Evolutionary conservation across 1,140 invertebrate species (phyloP), one percentile per base, ranked within the genome.

Genomic region (Glomeris maerens): DNA sequence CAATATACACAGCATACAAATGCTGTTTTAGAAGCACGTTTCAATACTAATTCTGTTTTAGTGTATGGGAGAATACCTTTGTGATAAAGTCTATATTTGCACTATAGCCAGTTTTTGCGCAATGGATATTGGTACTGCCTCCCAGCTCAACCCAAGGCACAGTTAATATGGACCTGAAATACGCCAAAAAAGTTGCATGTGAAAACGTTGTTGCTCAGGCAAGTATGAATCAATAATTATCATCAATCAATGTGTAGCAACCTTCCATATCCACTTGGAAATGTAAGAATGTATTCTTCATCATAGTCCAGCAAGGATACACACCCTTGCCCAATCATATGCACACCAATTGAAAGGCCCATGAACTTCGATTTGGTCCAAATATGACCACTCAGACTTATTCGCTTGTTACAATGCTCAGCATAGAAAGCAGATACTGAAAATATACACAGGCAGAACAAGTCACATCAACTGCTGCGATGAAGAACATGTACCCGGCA

Each of bases 301-400:
- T 82, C 81, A 55, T 80, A 74, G 49, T 91, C 79, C 41, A 91
- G 65, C 2, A 96, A 70, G 17, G 78, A 81, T 3, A 97, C 80
- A 44, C 77, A 75, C 1, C 90, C 74, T 67, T 72, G 71, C 5
- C 74, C 74, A 47, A 74, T 60, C 59, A 74, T 68, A 25, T 69
- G 64, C 2, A 74, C 72, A 44, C 73, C 91, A 57, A 98, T 88
- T 17, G 90, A 94, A 29, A 98, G 73, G 0, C 94, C 93, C 28
- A 97, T 76, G 70, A 97, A 97, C 71, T 95, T 95, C 55, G 92
- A 95, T 69, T 96, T 97, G 17, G 93, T 97, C 82, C 89, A 97
- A 41, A 97, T 90, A 62, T 90, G 89, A 3, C 89, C 90, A 61
- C 84, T 81, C 66, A 96, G 90, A 63, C 80, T 82, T 45, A 96